These are phyloP conservation scores for Spinibarbus caldwelli DNA, from an alignment of 2,797 vertebrate genomes.

Conservation along the genomic window DNA sequence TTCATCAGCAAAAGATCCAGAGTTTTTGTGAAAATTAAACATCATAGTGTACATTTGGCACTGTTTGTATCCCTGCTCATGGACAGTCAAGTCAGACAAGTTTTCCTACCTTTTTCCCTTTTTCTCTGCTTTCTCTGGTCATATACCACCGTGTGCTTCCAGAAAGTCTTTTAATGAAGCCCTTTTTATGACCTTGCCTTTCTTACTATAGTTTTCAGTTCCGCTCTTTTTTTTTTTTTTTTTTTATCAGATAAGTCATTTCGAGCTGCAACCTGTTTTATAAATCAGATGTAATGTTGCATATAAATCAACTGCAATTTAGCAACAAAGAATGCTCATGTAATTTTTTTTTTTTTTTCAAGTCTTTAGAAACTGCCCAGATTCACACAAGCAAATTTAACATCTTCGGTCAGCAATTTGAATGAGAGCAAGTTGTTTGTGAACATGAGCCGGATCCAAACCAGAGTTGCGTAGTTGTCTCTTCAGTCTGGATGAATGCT, in stretches of 20 bases:
- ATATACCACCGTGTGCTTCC: background rate
- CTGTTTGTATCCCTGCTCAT: background rate
- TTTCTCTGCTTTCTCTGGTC: background rate
- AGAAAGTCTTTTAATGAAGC: background rate
- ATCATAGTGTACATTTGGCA: background rate
- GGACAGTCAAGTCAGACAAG: background rate
- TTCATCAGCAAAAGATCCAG: background rate
- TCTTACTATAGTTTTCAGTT: background rate
- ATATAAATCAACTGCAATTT: background rate
- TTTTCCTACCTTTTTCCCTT: background rate
- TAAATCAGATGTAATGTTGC: background rate
- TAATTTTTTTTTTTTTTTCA: no score
- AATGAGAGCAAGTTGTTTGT: constrained; percentile 8
- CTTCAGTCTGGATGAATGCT: constrained; percentile 49
- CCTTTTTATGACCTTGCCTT: background rate
- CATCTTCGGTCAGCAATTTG: constrained; percentile 1
- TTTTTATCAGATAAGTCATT: background rate
- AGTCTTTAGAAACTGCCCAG: background rate
- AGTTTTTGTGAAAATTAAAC: background rate
- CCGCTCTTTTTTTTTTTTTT: background rate
- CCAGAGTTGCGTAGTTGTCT: constrained; percentile 20
- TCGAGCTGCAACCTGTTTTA: background rate
- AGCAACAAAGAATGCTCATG: background rate
- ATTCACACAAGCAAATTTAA: background rate
- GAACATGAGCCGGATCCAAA: constrained; percentile 53